phyloP scores from a whole-genome alignment of 2,888 invertebrate genomes.

The Apamea crenata region DNA sequence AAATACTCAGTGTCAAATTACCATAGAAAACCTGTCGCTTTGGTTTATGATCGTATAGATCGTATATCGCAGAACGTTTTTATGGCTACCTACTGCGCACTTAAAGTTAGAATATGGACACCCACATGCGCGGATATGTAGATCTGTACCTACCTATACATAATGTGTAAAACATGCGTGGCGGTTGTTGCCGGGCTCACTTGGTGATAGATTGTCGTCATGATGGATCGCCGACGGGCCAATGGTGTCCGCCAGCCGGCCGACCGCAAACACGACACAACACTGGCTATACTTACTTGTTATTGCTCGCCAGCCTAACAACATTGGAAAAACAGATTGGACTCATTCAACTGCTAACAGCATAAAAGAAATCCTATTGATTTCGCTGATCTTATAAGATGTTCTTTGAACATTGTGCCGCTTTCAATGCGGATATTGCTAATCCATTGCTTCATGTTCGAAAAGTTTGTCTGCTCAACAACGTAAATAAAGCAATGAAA shows the following conservation, averaged over 20 bases:
- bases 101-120: conserved; percentile 53
- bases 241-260: conserved; percentile 69
- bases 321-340: conserved; percentile 61
- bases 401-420: conserved; percentile 10
- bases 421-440: conserved; percentile 12
- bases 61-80: conserved; percentile 63
- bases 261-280: conserved; percentile 78
- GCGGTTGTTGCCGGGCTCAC: conserved; percentile 62
- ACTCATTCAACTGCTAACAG: conserved; percentile 34
- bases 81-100: conserved; percentile 56
- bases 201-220: conserved; percentile 82
- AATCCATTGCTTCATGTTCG: neutral
- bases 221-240: conserved; percentile 81
- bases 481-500: neutral
- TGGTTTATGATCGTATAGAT: conserved; percentile 64
- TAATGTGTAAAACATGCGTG: conserved; percentile 69
- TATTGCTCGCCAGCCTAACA: conserved; percentile 63
- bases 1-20: conserved; percentile 66
- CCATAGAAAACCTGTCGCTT: conserved; percentile 64
- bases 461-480: neutral
- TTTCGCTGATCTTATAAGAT: conserved; percentile 18
- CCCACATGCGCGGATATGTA: conserved; percentile 52
- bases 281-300: conserved; percentile 69
- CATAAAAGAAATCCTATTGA: conserved; percentile 34
- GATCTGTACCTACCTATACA: conserved; percentile 41